Conservation (phyloP, 1,140 invertebrate genomes). For the Brachionus manjavacas region DNA sequence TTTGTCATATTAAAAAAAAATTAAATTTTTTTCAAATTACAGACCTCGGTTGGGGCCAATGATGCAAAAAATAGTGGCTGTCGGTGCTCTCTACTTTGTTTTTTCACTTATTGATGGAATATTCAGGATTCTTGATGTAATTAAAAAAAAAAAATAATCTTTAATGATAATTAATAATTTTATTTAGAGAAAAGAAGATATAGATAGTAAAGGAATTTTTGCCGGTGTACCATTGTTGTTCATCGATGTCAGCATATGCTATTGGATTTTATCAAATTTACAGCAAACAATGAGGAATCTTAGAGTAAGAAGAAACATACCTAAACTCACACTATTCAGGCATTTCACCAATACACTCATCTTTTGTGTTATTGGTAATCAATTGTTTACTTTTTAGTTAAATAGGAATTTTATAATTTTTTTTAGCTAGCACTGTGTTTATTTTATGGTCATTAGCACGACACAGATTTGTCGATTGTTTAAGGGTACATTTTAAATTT, state of each 20-base stretch:
- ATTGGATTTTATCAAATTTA: slow-evolving; percentile 71
- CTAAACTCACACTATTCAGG: slow-evolving; percentile 80
- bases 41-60: slow-evolving; percentile 78
- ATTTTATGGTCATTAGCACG: slow-evolving; percentile 84
- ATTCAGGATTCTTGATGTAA: slow-evolving; percentile 64
- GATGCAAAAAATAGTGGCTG: slow-evolving; percentile 75
- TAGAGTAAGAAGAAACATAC: slow-evolving; percentile 68
- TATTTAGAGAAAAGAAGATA: slow-evolving; percentile 63
- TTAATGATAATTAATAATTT: not conserved
- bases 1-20: too few relatives aligned
- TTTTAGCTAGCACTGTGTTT: slow-evolving; percentile 72
- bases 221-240: slow-evolving; percentile 70
- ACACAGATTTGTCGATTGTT: slow-evolving; percentile 67
- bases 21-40: slow-evolving; percentile 47
- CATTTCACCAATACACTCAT: slow-evolving; percentile 89
- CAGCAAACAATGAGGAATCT: slow-evolving; percentile 81
- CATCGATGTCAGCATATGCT: slow-evolving; percentile 64
- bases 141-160: not conserved
- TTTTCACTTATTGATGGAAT: slow-evolving; percentile 76
- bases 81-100: slow-evolving; percentile 74
- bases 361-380: slow-evolving; percentile 70
- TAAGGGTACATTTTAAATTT: slow-evolving; percentile 63
- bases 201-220: slow-evolving; percentile 66
- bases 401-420: slow-evolving; percentile 33
- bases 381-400: not conserved